Evolutionary conservation across 2,113 vertebrate species (phyloP).

Genomic region (Garra rufa): DNA sequence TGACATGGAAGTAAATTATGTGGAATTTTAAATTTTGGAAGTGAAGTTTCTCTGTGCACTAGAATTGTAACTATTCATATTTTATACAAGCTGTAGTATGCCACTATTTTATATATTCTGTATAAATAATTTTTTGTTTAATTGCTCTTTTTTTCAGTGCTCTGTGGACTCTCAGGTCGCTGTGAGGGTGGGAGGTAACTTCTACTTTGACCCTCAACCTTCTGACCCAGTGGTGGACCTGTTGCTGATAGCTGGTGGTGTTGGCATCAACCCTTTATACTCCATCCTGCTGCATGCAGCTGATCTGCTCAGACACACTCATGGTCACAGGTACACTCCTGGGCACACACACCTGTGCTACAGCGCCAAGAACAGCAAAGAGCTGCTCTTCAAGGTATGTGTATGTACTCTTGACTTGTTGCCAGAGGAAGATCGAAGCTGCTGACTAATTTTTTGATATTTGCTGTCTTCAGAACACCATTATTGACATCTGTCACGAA

Average conservation of each 20-base stretch:
- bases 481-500: slow-evolving; percentile 71
- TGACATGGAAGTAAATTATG: too few relatives aligned
- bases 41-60: neutral
- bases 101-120: neutral
- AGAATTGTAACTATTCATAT: neutral
- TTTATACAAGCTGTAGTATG: neutral
- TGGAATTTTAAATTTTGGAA: neutral
- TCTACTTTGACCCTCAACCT: slow-evolving; percentile 90
- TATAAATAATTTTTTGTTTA: neutral
- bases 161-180: slow-evolving; percentile 83
- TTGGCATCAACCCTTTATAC: slow-evolving; percentile 95
- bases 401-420: neutral
- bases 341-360: slow-evolving; percentile 84
- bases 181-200: slow-evolving; percentile 90
- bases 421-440: neutral
- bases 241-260: slow-evolving; percentile 90
- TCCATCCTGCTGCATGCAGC: slow-evolving; percentile 88
- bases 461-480: slow-evolving; percentile 75
- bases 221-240: slow-evolving; percentile 81
- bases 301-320: slow-evolving; percentile 79
- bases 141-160: slow-evolving; percentile 74
- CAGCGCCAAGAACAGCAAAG: slow-evolving; percentile 84
- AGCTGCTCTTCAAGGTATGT: slow-evolving; percentile 92
- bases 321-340: slow-evolving; percentile 69
- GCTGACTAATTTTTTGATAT: neutral